Percentiles rank a stretch among this genome's conserved stretches.
These are phyloP conservation scores for Mamestra brassicae DNA, from an alignment of 2,888 invertebrate genomes.

Conservation along the genomic window DNA sequence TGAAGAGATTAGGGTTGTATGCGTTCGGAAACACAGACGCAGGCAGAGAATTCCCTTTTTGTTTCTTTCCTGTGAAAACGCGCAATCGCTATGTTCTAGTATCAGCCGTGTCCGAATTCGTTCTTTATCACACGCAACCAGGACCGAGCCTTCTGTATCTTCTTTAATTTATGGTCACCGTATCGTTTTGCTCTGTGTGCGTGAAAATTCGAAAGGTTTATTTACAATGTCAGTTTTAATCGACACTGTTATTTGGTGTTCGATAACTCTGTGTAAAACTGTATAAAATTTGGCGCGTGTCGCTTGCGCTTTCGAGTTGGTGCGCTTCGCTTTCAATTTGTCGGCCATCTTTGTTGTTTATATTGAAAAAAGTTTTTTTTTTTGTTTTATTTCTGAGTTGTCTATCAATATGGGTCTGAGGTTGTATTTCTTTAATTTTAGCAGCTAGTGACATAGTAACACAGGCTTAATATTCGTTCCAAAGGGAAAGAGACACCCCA, in stretches of 20 bases:
- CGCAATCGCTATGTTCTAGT: too few relatives aligned
- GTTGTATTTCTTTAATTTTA: slow-evolving; percentile 2
- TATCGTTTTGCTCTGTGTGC: slow-evolving; percentile 48
- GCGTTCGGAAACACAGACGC: too few relatives aligned
- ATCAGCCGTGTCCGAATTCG: background rate
- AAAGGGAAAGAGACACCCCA: background rate
- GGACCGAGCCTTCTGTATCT: slow-evolving; percentile 35
- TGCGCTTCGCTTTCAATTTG: slow-evolving; percentile 33
- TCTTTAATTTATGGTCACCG: slow-evolving; percentile 28
- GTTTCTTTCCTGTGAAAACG: background rate
- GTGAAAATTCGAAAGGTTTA: slow-evolving; percentile 60
- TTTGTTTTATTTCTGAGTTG: slow-evolving; percentile 2
- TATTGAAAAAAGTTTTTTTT: slow-evolving; percentile 9
- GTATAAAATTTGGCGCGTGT: slow-evolving; percentile 49
- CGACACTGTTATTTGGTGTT: slow-evolving; percentile 53
- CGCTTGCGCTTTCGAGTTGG: slow-evolving; percentile 40
- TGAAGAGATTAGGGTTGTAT: too few relatives aligned
- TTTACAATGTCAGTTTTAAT: slow-evolving; percentile 64
- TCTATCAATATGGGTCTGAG: background rate
- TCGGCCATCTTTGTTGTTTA: slow-evolving; percentile 31
- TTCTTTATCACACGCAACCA: slow-evolving; percentile 5
- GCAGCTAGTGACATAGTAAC: background rate
- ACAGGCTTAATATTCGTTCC: background rate
- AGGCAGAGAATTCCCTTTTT: too few relatives aligned
- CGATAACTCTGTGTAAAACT: slow-evolving; percentile 49